A percentile compares a stretch with the other conserved stretches of the same genome.
Evolutionary conservation across 53 echinoderm and acorn worm species (phyloP).

Genomic region (Patiria pectinifera): DNA sequence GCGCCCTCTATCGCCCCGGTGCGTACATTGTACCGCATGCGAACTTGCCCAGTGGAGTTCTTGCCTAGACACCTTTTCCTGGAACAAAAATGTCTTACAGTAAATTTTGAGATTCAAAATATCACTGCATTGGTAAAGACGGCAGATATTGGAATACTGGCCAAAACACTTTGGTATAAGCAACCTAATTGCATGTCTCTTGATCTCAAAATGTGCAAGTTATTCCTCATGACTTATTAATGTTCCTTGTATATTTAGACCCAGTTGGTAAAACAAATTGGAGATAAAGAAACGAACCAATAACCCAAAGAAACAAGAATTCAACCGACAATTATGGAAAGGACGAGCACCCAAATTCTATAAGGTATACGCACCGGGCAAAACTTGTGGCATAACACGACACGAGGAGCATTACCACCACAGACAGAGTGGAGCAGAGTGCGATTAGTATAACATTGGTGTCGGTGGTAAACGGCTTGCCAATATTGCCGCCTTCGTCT

Average conservation of each 20-base stretch:
- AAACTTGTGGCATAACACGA: neutral
- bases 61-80: neutral
- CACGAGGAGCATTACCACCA: neutral
- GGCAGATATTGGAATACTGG: no score
- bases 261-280: no score
- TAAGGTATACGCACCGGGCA: neutral
- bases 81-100: neutral
- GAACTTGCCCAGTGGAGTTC: neutral
- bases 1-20: neutral
- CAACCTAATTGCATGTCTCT: no score
- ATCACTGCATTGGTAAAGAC: no score
- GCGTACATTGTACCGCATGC: conserved; percentile 8
- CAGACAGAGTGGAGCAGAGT: neutral
- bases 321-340: neutral
- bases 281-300: no score
- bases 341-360: neutral
- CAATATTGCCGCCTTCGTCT: no score
- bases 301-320: no score
- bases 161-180: no score
- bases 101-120: neutral
- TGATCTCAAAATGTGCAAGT: no score
- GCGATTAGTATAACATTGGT: neutral
- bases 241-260: no score
- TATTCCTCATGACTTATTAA: no score
- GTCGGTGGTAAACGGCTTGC: neutral